Evolutionary conservation across 2,797 vertebrate species (phyloP).

Genomic region (Eutrigla gurnardus): DNA sequence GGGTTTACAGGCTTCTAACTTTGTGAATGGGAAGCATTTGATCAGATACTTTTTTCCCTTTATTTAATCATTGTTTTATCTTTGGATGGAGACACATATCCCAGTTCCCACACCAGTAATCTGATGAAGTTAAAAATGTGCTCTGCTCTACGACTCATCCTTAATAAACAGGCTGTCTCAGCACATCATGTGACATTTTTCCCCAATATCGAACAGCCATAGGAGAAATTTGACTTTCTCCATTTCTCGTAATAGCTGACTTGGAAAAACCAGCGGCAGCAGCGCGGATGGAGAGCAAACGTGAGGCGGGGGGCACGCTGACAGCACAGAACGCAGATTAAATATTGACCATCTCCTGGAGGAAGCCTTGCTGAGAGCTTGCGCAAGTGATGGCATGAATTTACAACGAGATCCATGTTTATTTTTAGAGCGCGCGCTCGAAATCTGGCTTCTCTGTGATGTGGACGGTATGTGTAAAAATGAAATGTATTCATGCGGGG

Average conservation of each 20-base stretch:
- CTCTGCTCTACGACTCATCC: conserved; percentile 33
- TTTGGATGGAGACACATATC: conserved; percentile 29
- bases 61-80: conserved; percentile 25
- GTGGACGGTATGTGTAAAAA: background rate
- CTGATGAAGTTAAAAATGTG: conserved; percentile 47
- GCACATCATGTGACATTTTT: conserved; percentile 75
- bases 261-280: conserved; percentile 27
- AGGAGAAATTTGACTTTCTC: conserved; percentile 59
- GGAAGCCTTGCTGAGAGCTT: conserved; percentile 49
- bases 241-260: conserved; percentile 67
- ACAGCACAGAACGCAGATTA: conserved; percentile 58
- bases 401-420: conserved; percentile 58
- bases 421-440: conserved; percentile 73
- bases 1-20: conserved; percentile 25
- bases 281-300: conserved; percentile 21
- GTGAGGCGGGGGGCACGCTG: conserved; percentile 22
- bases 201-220: conserved; percentile 46
- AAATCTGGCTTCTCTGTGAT: conserved; percentile 33
- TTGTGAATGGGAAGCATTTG: conserved; percentile 21
- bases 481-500: background rate
- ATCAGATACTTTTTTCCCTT: background rate
- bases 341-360: conserved; percentile 76
- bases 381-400: conserved; percentile 55
- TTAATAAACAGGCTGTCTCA: conserved; percentile 71
- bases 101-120: conserved; percentile 26